Percentiles rank a stretch among this genome's conserved stretches.
Evolutionary conservation across 2,797 vertebrate species (phyloP).

Genomic region (Aldrovandia affinis): DNA sequence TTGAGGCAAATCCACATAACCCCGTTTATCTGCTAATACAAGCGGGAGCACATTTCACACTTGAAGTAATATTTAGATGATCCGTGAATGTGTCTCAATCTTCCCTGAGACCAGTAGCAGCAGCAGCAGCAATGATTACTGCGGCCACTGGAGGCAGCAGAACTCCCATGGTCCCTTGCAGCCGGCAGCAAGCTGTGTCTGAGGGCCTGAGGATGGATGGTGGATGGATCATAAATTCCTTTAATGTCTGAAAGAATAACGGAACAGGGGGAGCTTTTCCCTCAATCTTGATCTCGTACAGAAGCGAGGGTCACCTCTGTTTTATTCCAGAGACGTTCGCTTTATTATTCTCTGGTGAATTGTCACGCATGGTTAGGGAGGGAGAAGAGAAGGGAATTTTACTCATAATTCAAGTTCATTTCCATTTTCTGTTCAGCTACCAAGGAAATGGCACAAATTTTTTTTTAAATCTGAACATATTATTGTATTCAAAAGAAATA

Average conservation of each 20-base stretch:
- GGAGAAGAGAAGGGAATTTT: background rate
- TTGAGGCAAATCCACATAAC: background rate
- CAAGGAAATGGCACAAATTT: background rate
- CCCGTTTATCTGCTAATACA: background rate
- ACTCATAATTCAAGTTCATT: background rate
- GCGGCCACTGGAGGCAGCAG: conserved; percentile 41
- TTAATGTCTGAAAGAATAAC: conserved; percentile 14
- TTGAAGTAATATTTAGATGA: conserved; percentile 63
- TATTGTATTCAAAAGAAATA: background rate
- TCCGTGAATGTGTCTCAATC: conserved; percentile 61
- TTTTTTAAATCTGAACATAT: no score
- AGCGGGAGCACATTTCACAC: conserved; percentile 31
- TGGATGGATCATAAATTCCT: background rate
- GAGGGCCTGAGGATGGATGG: conserved; percentile 13
- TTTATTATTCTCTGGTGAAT: background rate
- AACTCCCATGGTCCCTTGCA: conserved; percentile 46
- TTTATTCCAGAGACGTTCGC: background rate
- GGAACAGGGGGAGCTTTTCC: conserved; percentile 20
- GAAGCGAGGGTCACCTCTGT: conserved; percentile 6
- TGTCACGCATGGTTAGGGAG: background rate
- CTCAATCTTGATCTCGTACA: background rate
- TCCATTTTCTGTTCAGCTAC: background rate
- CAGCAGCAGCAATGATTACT: conserved; percentile 51
- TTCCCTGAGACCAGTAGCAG: conserved; percentile 54
- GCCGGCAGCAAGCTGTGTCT: conserved; percentile 51